Evolutionary conservation across 2,113 vertebrate species (phyloP).

Genomic region (Micronycteris hirsuta): DNA sequence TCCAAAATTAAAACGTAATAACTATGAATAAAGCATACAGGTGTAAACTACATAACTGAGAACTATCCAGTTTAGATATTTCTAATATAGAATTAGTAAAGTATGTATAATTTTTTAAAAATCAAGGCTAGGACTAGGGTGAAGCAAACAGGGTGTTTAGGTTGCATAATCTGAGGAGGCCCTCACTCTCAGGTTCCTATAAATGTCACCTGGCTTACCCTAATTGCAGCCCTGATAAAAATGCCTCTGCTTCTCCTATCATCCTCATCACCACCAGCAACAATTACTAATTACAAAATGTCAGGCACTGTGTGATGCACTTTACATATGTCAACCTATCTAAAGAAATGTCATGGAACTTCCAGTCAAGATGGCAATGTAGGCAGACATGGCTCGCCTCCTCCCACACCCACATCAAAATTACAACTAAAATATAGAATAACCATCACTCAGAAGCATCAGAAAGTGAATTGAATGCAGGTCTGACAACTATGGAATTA

Average conservation of each 20-base stretch:
- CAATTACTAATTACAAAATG: not conserved
- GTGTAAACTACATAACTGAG: not conserved
- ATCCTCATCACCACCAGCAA: not conserved
- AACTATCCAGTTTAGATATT: not conserved
- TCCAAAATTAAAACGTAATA: not conserved
- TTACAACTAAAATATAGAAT: too few species aligned
- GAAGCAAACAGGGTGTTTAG: not conserved
- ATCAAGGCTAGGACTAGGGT: not conserved
- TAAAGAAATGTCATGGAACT: not conserved
- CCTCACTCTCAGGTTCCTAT: not conserved
- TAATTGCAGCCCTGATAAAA: not conserved
- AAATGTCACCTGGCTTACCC: not conserved
- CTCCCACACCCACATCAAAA: too few species aligned
- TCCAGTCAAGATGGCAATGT: too few species aligned
- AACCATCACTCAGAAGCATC: too few species aligned
- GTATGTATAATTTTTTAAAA: constrained; percentile 1
- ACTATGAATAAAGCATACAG: not conserved
- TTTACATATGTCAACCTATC: not conserved
- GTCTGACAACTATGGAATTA: too few species aligned
- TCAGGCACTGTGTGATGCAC: not conserved
- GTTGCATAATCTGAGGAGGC: not conserved
- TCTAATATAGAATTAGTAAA: not conserved
- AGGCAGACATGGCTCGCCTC: too few species aligned
- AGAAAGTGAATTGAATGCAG: too few species aligned
- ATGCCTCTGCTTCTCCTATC: not conserved